Conservation (phyloP, 2,888 invertebrate genomes). For the Ashinkailepas kermadecensis region DNA sequence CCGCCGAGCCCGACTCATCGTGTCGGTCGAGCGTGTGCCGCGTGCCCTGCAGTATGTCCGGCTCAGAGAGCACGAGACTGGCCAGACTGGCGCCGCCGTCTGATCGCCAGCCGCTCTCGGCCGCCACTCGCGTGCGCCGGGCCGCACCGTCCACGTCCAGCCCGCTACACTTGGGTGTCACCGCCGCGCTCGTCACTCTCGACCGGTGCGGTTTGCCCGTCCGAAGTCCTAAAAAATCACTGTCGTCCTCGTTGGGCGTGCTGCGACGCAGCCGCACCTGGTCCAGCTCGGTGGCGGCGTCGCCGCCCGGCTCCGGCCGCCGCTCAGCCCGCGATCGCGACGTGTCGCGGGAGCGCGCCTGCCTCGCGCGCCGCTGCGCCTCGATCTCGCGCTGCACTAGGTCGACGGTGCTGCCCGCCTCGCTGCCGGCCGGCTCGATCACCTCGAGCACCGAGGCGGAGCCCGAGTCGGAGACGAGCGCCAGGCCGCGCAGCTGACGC, state of each 20-base stretch:
- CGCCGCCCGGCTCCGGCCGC: slow-evolving; percentile 15
- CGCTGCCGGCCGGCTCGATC: slow-evolving; percentile 39
- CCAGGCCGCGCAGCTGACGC: slow-evolving; percentile 34
- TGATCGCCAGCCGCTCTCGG: not conserved
- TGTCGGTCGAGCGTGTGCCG: not conserved
- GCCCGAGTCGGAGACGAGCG: slow-evolving; percentile 37
- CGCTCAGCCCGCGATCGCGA: slow-evolving; percentile 11
- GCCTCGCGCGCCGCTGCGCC: slow-evolving; percentile 27
- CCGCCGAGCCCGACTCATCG: not conserved
- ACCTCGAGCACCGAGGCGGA: slow-evolving; percentile 39
- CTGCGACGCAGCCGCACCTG: not conserved
- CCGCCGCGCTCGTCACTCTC: not conserved
- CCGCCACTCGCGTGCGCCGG: not conserved
- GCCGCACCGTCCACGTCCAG: not conserved
- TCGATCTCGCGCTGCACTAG: slow-evolving; percentile 25
- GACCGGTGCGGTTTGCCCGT: slow-evolving; percentile 20
- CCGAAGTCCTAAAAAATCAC: slow-evolving; percentile 23
- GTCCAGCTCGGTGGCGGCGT: not conserved
- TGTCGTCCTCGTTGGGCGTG: slow-evolving; percentile 4
- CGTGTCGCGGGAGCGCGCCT: slow-evolving; percentile 22
- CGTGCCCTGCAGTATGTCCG: slow-evolving; percentile 18
- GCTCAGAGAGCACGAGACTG: slow-evolving; percentile 12
- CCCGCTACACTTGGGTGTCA: too few species aligned
- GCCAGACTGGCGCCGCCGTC: slow-evolving; percentile 13
- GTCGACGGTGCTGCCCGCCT: slow-evolving; percentile 34